phyloP scores from a whole-genome alignment of 1,140 invertebrate species.

The Ostrea denselamellosa region DNA sequence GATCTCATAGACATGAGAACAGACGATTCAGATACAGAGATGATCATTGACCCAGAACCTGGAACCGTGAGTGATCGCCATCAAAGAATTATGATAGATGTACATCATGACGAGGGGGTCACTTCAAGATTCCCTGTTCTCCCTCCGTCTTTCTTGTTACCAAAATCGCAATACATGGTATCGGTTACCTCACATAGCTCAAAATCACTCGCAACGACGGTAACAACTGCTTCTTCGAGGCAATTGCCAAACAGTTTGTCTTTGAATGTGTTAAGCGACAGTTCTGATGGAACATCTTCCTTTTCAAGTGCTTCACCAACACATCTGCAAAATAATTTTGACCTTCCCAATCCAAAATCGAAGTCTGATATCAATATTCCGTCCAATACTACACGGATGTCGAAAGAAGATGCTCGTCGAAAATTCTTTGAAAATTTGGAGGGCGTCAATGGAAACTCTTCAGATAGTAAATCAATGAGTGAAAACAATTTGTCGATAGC shows the following conservation, averaged over 20 bases:
- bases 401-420: neutral
- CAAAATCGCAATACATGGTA: constrained; percentile 1
- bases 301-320: constrained; percentile 24
- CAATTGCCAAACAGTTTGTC: constrained; percentile 49
- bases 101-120: constrained; percentile 51
- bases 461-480: constrained; percentile 1
- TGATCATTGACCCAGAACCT: constrained; percentile 39
- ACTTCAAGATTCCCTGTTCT: constrained; percentile 50
- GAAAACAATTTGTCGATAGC: neutral
- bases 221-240: constrained; percentile 1
- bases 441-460: neutral
- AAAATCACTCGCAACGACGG: constrained; percentile 39
- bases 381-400: neutral
- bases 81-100: constrained; percentile 50
- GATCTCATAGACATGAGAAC: neutral
- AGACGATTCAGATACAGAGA: neutral
- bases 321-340: neutral
- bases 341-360: neutral
- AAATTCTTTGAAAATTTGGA: constrained; percentile 10
- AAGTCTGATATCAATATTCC: constrained; percentile 25
- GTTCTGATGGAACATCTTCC: neutral
- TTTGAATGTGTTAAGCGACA: constrained; percentile 30
- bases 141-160: constrained; percentile 51
- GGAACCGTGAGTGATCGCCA: constrained; percentile 50
- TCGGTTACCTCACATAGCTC: constrained; percentile 7